Base-by-base conservation (phyloP, 2,113 vertebrate species). In the Cheirogaleus medius region DNA sequence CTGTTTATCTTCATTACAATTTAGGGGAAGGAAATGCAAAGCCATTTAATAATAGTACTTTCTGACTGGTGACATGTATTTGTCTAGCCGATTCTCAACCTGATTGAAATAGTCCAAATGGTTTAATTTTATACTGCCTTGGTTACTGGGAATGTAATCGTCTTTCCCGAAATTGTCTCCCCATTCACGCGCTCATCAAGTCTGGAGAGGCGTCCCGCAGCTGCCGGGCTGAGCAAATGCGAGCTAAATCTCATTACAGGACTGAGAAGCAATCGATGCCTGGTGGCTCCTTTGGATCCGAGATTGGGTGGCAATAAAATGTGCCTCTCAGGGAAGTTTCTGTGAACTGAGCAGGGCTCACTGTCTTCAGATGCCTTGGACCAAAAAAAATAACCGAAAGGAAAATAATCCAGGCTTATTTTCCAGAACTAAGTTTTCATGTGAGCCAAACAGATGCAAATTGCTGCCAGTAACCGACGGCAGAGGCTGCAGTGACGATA, bases 191-290 rank as follows among this genome's bases (percentile, higher is more conserved):
- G 71, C 32, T 32, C 32, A 77, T 63, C 49, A 76, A 58, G 3
- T 60, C 97, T 88, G 74, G 60, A 89, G 91, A 91, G 73, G 5
- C 37, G 37, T 93, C 54, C 21, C 13, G 74, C 89, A 91, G 32
- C 47, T 95, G 97, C 77, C 42, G 92, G 78, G 32, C 66, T 18
- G 80, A n/a, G 80, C 39, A 87, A 88, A 82, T 76, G 37, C 17
- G 88, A 11, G 32, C 96, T 90, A 92, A 64, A 49, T 63, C 71
- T 98, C 85, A 52, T 85, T 96, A n/a, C 47, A 66, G 83, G n/a
- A 42, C 44, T 88, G 80, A 80, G 87, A 68, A 52, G 74, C 85
- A 93, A 96, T 98, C 94, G 63, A 25, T 29, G 47, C 60, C 89
- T 95, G 94, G 90, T 49, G 89, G 58, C 74, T 20, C 81, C 44